phyloP scores from a whole-genome alignment of 2,797 vertebrate species.

The Avahi laniger region DNA sequence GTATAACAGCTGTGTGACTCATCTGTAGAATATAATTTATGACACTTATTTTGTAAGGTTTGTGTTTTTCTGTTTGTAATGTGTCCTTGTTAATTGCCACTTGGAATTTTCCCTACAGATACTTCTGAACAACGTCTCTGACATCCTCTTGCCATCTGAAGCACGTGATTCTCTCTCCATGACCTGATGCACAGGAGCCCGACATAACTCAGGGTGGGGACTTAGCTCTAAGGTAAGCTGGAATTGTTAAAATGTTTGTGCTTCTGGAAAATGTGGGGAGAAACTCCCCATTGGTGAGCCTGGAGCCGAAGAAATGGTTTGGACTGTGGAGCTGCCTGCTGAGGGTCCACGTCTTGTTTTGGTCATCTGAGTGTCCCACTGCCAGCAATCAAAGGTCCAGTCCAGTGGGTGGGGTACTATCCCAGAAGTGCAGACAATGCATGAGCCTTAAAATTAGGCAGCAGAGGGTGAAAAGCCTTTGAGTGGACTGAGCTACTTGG shows the following conservation, averaged over 20 bases:
- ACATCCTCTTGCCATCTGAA: background rate
- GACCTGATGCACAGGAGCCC: background rate
- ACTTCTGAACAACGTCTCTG: background rate
- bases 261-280: background rate
- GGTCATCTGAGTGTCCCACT: background rate
- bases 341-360: background rate
- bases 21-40: background rate
- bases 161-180: background rate
- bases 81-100: background rate
- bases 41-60: background rate
- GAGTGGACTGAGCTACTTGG: background rate
- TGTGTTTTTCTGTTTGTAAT: background rate
- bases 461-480: background rate
- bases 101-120: conserved; percentile 23
- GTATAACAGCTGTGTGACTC: background rate
- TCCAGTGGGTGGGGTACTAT: background rate
- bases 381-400: background rate
- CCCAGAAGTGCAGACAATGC: background rate
- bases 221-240: background rate
- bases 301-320: background rate
- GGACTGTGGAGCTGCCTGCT: background rate
- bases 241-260: background rate
- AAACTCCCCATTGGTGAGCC: background rate
- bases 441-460: background rate
- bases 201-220: background rate